Base-by-base conservation (phyloP, 2,113 vertebrate species). In the Nesoenas mayeri region DNA sequence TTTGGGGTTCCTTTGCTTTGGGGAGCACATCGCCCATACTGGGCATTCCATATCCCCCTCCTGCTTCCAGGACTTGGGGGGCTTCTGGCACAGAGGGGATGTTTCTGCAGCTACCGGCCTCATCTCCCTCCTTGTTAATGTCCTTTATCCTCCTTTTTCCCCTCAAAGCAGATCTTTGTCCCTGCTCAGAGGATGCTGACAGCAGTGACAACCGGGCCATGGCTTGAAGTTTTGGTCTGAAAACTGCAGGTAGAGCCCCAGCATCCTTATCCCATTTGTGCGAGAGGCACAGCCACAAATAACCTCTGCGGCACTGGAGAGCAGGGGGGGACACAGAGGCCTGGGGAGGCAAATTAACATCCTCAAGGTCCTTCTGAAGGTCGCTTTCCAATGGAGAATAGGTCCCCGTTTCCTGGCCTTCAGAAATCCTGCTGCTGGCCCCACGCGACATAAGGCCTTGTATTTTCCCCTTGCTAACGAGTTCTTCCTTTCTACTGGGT, bases 291-390 rank as follows among this genome's bases (percentile, higher is more conserved):
- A 80, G 72, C 54, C 8, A 4, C 60, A 48, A 50, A 32, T 77
- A 83, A 40, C 56, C 29, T 38, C 28, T 0, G 0, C 1, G 5
- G 54, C 54, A 10, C 0, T 0, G 0, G 11, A 8, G 54, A 91
- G 75, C 50, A n/a, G 53, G 14, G 47, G 31, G 32, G 10, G 1
- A 7, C 13, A 36, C 25, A 80, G 36, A 73, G 47, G 56, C 36
- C 34, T 5, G 1, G n/a, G 40, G 44, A 54, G 56, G 38, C 1
- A 3, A 70, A 73, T 66, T 79, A 58, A 48, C 38, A 62, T 90
- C 60, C 79, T 91, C 83, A 80, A 54, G 67, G 74, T 71, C 75
- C 60, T 86, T 75, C 72, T 74, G 85, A 95, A 93, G 79, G 95
- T 95, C 3, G 0, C 25, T 88, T 85, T 53, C 24, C 2, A 1